Evolutionary conservation across 2,113 vertebrate genomes (phyloP), one percentile per base, ranked within the genome.

Genomic region (Ictidomys tridecemlineatus): DNA sequence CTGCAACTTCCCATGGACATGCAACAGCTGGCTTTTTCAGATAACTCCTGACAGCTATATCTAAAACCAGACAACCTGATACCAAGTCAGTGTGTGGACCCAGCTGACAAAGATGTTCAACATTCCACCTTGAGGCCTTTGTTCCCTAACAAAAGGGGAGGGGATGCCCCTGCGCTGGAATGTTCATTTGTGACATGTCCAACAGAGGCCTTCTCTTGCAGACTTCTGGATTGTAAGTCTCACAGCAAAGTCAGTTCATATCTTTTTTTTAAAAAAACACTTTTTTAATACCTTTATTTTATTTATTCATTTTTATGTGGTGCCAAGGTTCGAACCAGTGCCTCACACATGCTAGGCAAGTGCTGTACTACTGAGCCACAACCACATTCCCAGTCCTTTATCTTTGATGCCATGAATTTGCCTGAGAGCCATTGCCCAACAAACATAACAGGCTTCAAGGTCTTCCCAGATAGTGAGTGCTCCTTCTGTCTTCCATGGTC

Each of bases 191-290:
- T 5, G 24, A 39, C 65, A 22, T 3, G 18, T 37, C 65, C 32
- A 24, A 18, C 51, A 51, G 76, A 70, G 45, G 58, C 96, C 96
- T 82, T 95, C 97, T 79, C 87, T 96, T 42, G 91, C 14, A 91
- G 61, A 76, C 34, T 32, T 28, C 28, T 67, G 28, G 63, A 39
- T 89, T 80, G 4, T 61, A 58, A 91, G 51, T 89, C 76, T 56
- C 58, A 70, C 24, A 34, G 39, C 53, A 85, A 92, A 69, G 30
- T 34, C 20, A 17, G 17, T 77, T 13, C 48, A 12, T 51, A 51
- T 51, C 48, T 51, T 13, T 51, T 3, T 51, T 51, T 51, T 13
- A 39, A 39, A 39, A n/a, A n/a, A 51, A 51, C 12, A 51, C 48
- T 51, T 51, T 45, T 51, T 51, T 51, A 51, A 51, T 51, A 51